phyloP scores from a whole-genome alignment of 2,888 invertebrate species.

The Philhelius pedissequus region DNA sequence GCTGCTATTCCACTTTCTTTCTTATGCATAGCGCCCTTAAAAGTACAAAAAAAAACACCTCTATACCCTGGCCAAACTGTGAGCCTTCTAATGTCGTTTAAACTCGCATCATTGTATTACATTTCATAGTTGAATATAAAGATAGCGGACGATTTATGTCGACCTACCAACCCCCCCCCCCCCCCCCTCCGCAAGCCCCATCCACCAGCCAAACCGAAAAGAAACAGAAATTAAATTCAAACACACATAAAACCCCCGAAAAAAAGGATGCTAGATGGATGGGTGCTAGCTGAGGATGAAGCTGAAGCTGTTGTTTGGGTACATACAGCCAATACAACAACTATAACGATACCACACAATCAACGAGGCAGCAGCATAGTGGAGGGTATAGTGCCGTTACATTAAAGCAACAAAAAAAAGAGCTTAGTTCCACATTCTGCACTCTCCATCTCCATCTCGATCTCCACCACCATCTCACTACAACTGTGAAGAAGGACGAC shows the following conservation, averaged over 20 bases:
- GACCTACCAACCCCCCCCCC: conserved; percentile 1
- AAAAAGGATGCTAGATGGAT: conserved; percentile 62
- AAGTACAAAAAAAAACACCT: not conserved
- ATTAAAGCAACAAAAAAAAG: conserved; percentile 27
- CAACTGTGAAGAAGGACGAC: conserved; percentile 52
- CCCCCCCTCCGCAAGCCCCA: not conserved
- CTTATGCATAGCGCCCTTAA: conserved; percentile 17
- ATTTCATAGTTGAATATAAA: conserved; percentile 67
- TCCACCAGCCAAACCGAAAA: not conserved
- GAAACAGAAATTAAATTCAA: conserved; percentile 67
- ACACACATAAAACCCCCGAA: conserved; percentile 61
- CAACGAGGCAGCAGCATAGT: conserved; percentile 58
- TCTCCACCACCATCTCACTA: not conserved
- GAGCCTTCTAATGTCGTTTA: conserved; percentile 66
- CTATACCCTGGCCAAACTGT: not conserved
- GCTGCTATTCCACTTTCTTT: not conserved
- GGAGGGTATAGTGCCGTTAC: conserved; percentile 36
- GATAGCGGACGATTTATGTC: conserved; percentile 67
- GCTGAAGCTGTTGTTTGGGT: conserved; percentile 18
- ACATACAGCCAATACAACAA: conserved; percentile 63
- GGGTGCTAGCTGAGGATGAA: conserved; percentile 41
- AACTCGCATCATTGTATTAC: conserved; percentile 68
- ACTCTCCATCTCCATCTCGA: not conserved
- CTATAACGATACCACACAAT: conserved; percentile 65
- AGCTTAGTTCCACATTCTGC: conserved; percentile 63